phyloP scores from a whole-genome alignment of 2,113 vertebrate genomes.

The Aramus guarauna region DNA sequence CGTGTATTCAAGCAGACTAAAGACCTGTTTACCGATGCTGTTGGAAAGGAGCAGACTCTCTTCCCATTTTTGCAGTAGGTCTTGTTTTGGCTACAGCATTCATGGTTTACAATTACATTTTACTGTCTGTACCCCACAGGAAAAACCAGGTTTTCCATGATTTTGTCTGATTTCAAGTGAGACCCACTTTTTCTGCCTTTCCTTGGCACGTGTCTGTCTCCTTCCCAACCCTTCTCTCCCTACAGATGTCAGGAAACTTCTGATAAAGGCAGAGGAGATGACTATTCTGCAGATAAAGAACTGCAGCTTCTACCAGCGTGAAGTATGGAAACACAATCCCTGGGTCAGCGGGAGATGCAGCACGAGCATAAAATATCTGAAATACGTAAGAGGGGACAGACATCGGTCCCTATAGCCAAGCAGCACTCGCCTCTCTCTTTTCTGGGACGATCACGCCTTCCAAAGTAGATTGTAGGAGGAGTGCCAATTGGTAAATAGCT shows the following conservation, averaged over 20 bases:
- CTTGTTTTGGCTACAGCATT: background rate
- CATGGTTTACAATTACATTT: fast-evolving
- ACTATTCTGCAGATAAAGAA: background rate
- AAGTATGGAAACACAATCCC: background rate
- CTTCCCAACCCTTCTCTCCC: background rate
- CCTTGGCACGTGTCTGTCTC: background rate
- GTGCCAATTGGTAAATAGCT: background rate
- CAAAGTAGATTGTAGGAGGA: background rate
- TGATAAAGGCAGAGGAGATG: background rate
- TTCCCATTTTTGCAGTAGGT: background rate
- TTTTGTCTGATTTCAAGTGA: background rate
- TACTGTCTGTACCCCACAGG: background rate
- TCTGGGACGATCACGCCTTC: background rate
- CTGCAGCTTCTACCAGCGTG: background rate
- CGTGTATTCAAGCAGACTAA: background rate
- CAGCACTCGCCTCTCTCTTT: background rate
- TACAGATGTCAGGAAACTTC: background rate
- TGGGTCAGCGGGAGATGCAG: background rate
- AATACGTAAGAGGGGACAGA: background rate
- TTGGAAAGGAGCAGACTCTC: background rate
- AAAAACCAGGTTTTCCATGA: background rate
- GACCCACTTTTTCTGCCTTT: background rate
- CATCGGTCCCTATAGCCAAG: background rate
- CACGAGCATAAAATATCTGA: background rate
- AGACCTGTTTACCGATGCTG: background rate